Evolutionary conservation across 2,113 vertebrate genomes (phyloP).

Genomic region (Oceanodroma tethys): DNA sequence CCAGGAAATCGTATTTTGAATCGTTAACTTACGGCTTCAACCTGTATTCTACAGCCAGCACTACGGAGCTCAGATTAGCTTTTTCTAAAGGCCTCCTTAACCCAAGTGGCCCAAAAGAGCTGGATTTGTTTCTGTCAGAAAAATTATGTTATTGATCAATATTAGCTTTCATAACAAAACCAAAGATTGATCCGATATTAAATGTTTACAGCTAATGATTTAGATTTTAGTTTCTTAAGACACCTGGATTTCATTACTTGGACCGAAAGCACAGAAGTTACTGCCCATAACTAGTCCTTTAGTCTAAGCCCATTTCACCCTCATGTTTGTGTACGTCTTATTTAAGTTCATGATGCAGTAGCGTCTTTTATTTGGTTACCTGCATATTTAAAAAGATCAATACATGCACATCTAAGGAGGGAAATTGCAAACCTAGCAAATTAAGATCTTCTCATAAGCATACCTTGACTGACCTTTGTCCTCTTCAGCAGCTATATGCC

Average conservation of each 20-base stretch:
- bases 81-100: background rate
- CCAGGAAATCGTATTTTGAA: background rate
- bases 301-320: background rate
- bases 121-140: background rate
- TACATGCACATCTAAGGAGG: background rate
- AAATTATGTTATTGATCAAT: background rate
- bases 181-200: background rate
- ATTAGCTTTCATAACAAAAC: background rate
- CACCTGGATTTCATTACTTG: background rate
- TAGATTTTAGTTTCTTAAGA: background rate
- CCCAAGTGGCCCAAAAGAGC: background rate
- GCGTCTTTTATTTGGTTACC: background rate
- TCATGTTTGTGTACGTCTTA: fast-evolving
- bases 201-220: background rate
- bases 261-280: background rate
- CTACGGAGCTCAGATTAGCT: background rate
- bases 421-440: background rate
- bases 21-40: background rate
- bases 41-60: background rate
- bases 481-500: background rate
- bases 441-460: background rate
- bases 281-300: background rate
- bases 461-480: background rate
- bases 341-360: background rate
- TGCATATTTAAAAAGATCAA: background rate